A percentile compares a stretch with the other conserved stretches of the same genome.
Evolutionary conservation across 2,113 vertebrate genomes (phyloP).

Genomic region (Mormyrus iriodes): DNA sequence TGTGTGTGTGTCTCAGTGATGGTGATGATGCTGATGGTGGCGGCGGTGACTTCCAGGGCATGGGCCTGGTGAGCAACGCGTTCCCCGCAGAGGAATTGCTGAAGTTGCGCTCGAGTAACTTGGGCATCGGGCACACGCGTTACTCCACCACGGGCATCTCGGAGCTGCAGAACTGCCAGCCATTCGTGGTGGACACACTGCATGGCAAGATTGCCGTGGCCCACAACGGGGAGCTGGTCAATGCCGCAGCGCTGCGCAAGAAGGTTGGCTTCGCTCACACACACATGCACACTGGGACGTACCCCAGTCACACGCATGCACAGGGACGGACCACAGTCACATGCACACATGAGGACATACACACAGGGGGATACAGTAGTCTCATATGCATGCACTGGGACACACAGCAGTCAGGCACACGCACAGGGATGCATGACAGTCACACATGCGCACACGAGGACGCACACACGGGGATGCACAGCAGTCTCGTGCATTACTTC

Average conservation of each 20-base stretch:
- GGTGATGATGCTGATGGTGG: constrained; percentile 15
- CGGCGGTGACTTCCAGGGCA: constrained; percentile 67
- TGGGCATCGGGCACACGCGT: constrained; percentile 91
- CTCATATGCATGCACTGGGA: neutral
- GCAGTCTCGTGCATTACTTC: too few species aligned
- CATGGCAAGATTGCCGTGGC: constrained; percentile 94
- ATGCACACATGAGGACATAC: too few species aligned
- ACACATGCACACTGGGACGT: neutral
- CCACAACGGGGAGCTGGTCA: constrained; percentile 92
- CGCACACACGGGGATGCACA: too few species aligned
- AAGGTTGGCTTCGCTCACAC: constrained; percentile 52
- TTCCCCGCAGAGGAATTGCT: constrained; percentile 82
- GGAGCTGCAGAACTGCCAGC: constrained; percentile 95
- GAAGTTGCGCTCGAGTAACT: constrained; percentile 83
- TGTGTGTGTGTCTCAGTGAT: neutral
- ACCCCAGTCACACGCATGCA: too few species aligned
- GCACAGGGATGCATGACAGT: neutral
- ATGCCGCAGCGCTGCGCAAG: constrained; percentile 73
- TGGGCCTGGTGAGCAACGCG: constrained; percentile 87
- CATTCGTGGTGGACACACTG: constrained; percentile 94
- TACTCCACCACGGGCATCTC: constrained; percentile 92
- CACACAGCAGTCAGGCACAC: too few species aligned
- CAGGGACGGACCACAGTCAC: too few species aligned
- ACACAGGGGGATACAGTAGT: neutral
- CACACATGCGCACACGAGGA: neutral